Conservation (phyloP, 2,113 vertebrate genomes). For the Cynocephalus volans region DNA sequence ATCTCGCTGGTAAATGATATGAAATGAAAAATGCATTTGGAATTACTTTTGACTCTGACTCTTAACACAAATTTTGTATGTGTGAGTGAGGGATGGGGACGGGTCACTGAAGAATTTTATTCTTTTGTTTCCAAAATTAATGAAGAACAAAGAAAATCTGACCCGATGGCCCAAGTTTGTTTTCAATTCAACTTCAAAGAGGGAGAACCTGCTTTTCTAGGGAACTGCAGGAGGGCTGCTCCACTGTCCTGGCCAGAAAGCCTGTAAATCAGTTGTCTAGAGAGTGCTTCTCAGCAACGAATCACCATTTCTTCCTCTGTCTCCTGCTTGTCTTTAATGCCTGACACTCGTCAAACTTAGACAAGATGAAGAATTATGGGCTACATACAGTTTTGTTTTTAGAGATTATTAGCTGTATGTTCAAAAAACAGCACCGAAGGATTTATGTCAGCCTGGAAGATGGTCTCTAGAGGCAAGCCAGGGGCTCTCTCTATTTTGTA, state of each 20-base stretch:
- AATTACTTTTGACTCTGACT: background rate
- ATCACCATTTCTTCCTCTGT: background rate
- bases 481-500: background rate
- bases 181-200: slow-evolving; percentile 63
- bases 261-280: background rate
- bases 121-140: slow-evolving; percentile 68
- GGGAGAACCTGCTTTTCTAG: slow-evolving; percentile 49
- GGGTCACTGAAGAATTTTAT: background rate
- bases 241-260: slow-evolving; percentile 13
- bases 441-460: background rate
- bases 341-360: background rate
- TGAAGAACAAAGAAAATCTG: slow-evolving; percentile 53
- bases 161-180: slow-evolving; percentile 14
- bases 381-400: background rate
- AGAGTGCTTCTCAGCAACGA: background rate
- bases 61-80: slow-evolving; percentile 3
- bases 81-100: background rate
- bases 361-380: background rate
- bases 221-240: background rate
- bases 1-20: background rate
- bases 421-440: background rate
- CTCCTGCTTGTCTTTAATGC: slow-evolving; percentile 7
- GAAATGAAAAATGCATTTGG: background rate
- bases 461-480: background rate
- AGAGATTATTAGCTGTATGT: background rate